Base-by-base conservation (phyloP, 1,140 invertebrate genomes). In the Diuraphis noxia region DNA sequence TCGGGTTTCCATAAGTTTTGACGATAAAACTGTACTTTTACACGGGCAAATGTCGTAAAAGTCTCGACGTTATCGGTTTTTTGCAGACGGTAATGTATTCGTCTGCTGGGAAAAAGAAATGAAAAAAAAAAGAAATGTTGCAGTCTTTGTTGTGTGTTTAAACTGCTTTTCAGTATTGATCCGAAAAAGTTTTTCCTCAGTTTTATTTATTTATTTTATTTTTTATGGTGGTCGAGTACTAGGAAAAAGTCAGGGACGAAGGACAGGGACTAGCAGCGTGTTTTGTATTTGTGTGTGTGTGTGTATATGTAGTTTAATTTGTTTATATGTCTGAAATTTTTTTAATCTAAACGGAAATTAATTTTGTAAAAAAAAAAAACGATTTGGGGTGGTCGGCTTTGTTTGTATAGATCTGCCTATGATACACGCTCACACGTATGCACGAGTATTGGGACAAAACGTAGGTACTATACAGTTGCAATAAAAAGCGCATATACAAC, bases 141-240 rank as follows among this genome's bases (percentile, higher is more conserved):
- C 89, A 91, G 89, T 91, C 89, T 91, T 91, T 91, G 89, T 91
- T 91, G 89, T 91, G 89, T 82, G 89, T 91, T 91, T 91, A 91
- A 91, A 91, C 89, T 91, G 89, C 89, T 91, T 91, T 91, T 81
- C 72, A 52, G 89, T 91, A 91, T 91, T 91, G 89, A 91, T 91
- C 89, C 89, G 77, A 82, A 91, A 90, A 91, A 91, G 77, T 91
- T 91, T 91, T 82, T 91, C 72, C 88, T 46, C 88, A 30, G 88
- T 90, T 90, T 79, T 90, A 72, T 90, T 34, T 90, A 46, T 43
- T 34, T 89, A 41, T 72, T 72, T 41, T 89, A 63, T 87, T 34
- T 86, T 89, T 90, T 91, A 82, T 81, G 77, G 77, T 77, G 72
- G 63, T 90, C 88, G 56, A 46, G 34, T 90, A 90, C 89, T 52